phyloP scores from a whole-genome alignment of 1,140 invertebrate species.

The Whitmania pigra region DNA sequence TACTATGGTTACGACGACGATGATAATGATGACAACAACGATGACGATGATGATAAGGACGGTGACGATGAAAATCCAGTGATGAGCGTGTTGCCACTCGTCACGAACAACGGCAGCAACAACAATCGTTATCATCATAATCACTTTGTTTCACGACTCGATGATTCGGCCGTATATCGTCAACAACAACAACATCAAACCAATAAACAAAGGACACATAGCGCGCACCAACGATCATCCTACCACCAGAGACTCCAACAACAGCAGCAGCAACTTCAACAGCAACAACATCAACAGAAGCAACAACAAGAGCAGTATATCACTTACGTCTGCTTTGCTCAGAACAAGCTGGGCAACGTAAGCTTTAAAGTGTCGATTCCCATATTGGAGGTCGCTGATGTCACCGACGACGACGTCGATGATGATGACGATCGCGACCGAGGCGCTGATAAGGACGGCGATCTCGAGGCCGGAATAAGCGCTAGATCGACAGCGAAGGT shows the following conservation, averaged over 20 bases:
- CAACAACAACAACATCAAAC: constrained; percentile 4
- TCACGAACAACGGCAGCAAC: constrained; percentile 4
- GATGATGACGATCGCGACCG: background rate
- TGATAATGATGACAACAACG: background rate
- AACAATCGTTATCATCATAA: background rate
- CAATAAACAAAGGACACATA: background rate
- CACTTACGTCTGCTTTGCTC: background rate
- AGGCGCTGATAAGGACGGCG: background rate
- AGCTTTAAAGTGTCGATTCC: constrained; percentile 10
- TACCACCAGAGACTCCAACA: background rate
- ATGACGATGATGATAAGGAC: background rate
- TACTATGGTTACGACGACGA: background rate
- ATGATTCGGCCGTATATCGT: background rate
- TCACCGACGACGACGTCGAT: background rate
- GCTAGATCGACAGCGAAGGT: too few species aligned
- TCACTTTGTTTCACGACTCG: too few species aligned
- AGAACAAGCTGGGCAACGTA: background rate
- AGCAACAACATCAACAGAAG: too few species aligned
- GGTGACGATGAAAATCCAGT: background rate
- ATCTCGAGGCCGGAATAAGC: background rate
- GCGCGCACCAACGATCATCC: background rate
- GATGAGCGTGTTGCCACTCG: background rate
- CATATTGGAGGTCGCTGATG: background rate
- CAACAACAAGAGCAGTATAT: constrained; percentile 1
- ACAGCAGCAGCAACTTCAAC: background rate